phyloP scores from a whole-genome alignment of 1,140 invertebrate species.

The Drosophila ironensis region DNA sequence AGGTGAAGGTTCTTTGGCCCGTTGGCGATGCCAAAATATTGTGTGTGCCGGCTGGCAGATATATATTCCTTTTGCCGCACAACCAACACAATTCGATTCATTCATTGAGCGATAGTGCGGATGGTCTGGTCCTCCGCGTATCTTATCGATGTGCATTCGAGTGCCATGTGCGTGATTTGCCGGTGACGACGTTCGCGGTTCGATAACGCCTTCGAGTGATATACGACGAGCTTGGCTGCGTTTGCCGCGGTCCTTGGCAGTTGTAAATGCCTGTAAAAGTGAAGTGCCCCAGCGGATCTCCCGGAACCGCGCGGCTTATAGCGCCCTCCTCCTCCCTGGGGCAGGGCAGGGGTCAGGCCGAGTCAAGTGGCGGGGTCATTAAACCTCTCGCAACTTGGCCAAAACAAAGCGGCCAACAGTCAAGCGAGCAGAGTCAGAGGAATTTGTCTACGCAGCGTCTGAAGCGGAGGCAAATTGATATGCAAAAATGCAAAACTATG shows the following conservation, averaged over 20 bases:
- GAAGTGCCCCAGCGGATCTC: not conserved
- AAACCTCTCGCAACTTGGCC: conserved; percentile 54
- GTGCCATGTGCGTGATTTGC: conserved; percentile 35
- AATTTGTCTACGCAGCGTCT: conserved; percentile 57
- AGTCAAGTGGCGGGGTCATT: conserved; percentile 58
- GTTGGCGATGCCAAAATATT: conserved; percentile 39
- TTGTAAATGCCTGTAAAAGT: conserved; percentile 12
- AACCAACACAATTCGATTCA: conserved; percentile 19
- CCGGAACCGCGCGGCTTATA: no score
- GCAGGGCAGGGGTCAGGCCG: conserved; percentile 19
- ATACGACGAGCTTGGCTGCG: not conserved
- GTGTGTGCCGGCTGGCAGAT: conserved; percentile 8
- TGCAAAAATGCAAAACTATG: conserved; percentile 39
- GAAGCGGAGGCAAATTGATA: conserved; percentile 37
- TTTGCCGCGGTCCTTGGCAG: conserved; percentile 2
- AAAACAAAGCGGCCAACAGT: conserved; percentile 47
- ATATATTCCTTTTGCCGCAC: not conserved
- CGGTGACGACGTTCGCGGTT: conserved; percentile 18
- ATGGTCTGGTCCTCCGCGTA: conserved; percentile 14
- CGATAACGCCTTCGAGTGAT: conserved; percentile 17
- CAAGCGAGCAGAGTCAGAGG: conserved; percentile 17
- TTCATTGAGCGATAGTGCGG: conserved; percentile 25
- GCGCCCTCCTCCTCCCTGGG: no score
- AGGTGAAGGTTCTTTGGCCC: conserved; percentile 66
- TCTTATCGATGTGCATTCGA: conserved; percentile 45